Conservation (phyloP, 2,113 vertebrate genomes). For the Mus spicilegus region DNA sequence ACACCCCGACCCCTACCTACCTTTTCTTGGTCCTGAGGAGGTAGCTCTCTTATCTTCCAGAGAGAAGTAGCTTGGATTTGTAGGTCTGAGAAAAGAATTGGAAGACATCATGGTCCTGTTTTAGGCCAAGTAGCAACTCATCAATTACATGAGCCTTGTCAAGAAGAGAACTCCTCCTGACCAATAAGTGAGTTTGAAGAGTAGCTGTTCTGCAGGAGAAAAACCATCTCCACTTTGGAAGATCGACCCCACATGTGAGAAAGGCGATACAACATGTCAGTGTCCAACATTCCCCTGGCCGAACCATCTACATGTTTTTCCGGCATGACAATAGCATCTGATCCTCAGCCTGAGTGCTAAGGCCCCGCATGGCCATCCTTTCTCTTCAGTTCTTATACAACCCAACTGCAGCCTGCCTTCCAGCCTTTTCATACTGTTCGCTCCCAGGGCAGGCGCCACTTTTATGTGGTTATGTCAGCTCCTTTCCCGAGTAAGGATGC, state of each 20-base stretch:
- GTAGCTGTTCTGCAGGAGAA: background rate
- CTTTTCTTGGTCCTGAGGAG: conserved; percentile 43
- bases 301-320: background rate
- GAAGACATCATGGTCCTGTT: conserved; percentile 58
- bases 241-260: background rate
- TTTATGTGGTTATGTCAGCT: background rate
- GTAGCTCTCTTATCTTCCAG: conserved; percentile 7
- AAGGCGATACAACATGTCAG: background rate
- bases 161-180: background rate
- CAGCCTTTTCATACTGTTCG: background rate
- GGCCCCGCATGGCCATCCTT: background rate
- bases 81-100: conserved; percentile 72
- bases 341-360: background rate
- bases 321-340: background rate
- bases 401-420: background rate
- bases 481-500: background rate
- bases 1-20: conserved; percentile 26
- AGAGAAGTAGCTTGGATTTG: background rate
- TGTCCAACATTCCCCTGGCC: background rate
- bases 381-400: background rate
- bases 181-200: background rate
- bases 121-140: background rate
- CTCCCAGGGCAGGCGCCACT: no score
- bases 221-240: background rate
- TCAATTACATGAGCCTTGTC: background rate